Evolutionary conservation across 2,113 vertebrate species (phyloP), one percentile per base, ranked within the genome.

Genomic region (Phainopepla nitens): DNA sequence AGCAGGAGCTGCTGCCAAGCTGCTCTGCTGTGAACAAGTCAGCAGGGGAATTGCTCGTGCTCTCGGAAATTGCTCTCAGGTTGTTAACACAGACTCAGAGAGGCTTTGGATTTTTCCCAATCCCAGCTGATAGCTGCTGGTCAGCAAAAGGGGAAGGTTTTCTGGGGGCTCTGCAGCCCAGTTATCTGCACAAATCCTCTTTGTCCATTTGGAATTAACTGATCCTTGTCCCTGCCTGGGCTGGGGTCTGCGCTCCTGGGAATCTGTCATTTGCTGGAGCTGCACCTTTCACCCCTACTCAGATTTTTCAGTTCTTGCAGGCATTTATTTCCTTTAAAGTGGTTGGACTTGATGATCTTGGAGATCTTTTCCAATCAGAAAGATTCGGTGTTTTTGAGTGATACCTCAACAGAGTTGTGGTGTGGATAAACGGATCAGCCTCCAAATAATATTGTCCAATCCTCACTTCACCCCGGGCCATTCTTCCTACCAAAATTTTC

Each of bases 1-100:
- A 79, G 73, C 76, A 64, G 87, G 18, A 90, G 35, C 81, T 15
- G 33, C 87, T 93, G 95, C 93, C 92, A 89, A 56, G 10, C 73
- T 81, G 58, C 76, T 73, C 27, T 19, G 72, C 81, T 25, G 80
- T 5, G 79, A 94, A 57, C 50, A 3, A 50, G 31, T 10, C 81
- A 16, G 28, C 29, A 1, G 35, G 65, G 73, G 93, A 76, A 7
- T 24, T 3, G 79, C 93, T 85, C 33, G 7, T 3, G 64, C 79
- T 44, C 69, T 68, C 7, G 15, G 87, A 82, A 91, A 78, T 82
- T 15, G 62, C 85, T 58, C 41, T 57, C 68, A 39, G 7, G 68
- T 8, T 90, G 88, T 87, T 72, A 65, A 90, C 71, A 0, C 81
- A 78, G 35, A 22, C 73, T 54, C 12, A 0, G 21, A 39, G 71